A percentile compares a stretch with the other conserved stretches of the same genome.
Evolutionary conservation across 2,888 invertebrate genomes (phyloP).

Genomic region (Stegana nigrithorax): DNA sequence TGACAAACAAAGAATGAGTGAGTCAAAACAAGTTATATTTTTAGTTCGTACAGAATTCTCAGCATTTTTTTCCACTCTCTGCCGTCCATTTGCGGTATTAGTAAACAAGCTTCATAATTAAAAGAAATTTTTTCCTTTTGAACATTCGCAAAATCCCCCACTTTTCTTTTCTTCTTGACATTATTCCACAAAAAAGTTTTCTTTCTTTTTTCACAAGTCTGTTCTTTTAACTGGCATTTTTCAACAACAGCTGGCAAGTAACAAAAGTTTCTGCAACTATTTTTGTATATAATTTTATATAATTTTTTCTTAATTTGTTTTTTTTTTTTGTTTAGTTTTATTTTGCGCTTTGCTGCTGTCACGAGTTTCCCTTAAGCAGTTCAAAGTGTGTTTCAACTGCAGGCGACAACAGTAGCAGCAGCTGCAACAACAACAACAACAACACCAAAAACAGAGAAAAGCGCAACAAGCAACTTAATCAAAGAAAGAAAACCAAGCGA

Average conservation of each 20-base stretch:
- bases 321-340: slow-evolving; percentile 32
- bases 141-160: too few relatives aligned
- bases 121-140: slow-evolving; percentile 29
- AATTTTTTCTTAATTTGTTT: slow-evolving; percentile 41
- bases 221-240: slow-evolving; percentile 6
- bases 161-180: too few relatives aligned
- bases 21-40: too few relatives aligned
- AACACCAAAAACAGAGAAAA: too few relatives aligned
- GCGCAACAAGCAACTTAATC: too few relatives aligned
- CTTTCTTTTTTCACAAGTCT: slow-evolving; percentile 2
- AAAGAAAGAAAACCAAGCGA: too few relatives aligned
- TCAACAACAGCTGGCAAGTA: neutral
- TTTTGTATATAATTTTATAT: slow-evolving; percentile 16
- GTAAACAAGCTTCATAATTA: slow-evolving; percentile 60
- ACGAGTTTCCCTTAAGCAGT: slow-evolving; percentile 39
- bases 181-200: too few relatives aligned
- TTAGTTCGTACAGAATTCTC: too few relatives aligned
- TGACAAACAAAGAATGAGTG: too few relatives aligned
- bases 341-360: slow-evolving; percentile 33
- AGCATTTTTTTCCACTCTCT: slow-evolving; percentile 19
- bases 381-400: slow-evolving; percentile 40
- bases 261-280: slow-evolving; percentile 3
- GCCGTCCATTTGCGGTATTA: slow-evolving; percentile 48
- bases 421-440: slow-evolving; percentile 27
- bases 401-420: slow-evolving; percentile 29